phyloP scores from a whole-genome alignment of 2,888 invertebrate genomes.

The Mesorhabditis belari region DNA sequence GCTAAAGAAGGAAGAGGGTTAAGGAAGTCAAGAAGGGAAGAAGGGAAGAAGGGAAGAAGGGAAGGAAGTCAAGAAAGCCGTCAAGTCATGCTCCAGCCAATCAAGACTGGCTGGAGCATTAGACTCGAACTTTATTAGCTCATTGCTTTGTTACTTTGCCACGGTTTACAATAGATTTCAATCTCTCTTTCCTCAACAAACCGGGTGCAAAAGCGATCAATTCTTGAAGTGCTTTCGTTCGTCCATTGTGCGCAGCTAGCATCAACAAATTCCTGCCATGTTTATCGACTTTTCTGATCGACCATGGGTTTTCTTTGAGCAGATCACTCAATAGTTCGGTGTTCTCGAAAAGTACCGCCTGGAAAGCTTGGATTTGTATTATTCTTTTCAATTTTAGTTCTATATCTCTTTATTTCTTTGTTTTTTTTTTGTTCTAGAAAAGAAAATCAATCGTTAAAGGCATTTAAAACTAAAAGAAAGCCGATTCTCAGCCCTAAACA shows the following conservation, averaged over 20 bases:
- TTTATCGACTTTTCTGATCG: conserved; percentile 25
- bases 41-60: no score
- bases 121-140: no score
- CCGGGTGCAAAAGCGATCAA: not conserved
- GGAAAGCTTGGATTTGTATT: conserved; percentile 5
- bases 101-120: no score
- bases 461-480: not conserved
- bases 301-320: conserved; percentile 56
- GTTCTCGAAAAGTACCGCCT: conserved; percentile 79
- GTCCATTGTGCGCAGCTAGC: conserved; percentile 64
- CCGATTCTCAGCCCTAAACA: no score
- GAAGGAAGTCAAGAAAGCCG: no score
- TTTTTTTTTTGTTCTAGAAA: not conserved
- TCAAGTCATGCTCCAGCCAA: no score
- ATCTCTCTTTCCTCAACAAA: not conserved
- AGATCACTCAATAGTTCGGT: conserved; percentile 76
- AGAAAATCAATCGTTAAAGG: not conserved
- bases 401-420: not conserved
- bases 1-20: no score
- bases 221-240: conserved; percentile 62
- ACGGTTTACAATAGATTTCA: not conserved
- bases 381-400: not conserved
- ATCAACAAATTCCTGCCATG: conserved; percentile 72
- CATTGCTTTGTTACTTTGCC: not conserved
- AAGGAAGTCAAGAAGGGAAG: no score